These are phyloP conservation scores for Spermophilus dauricus DNA, from an alignment of 2,113 vertebrate species.

Conservation along the genomic window DNA sequence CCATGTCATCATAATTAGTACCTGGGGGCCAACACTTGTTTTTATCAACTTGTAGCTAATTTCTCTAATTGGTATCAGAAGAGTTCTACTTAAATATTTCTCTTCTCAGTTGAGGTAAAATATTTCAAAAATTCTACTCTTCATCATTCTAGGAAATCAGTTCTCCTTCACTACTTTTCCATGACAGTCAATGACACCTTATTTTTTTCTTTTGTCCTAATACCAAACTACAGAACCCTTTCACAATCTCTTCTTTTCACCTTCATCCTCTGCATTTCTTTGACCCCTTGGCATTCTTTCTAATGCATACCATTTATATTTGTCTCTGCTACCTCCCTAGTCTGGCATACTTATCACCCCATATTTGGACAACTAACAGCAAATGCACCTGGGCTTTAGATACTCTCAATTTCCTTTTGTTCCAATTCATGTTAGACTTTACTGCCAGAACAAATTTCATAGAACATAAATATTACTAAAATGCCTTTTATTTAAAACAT, in stretches of 20 bases:
- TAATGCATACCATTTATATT: neutral
- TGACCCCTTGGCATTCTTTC: neutral
- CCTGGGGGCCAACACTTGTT: neutral
- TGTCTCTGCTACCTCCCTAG: neutral
- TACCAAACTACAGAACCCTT: neutral
- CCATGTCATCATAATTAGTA: neutral
- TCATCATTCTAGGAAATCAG: neutral
- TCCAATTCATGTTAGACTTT: constrained; percentile 20
- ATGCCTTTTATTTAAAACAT: neutral
- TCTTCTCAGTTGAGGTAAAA: neutral
- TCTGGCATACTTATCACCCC: neutral
- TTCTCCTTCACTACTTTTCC: neutral
- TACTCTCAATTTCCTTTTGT: constrained; percentile 11
- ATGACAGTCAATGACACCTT: neutral
- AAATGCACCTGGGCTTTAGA: neutral
- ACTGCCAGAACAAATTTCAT: neutral
- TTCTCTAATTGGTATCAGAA: neutral
- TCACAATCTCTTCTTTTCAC: neutral
- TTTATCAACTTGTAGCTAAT: neutral
- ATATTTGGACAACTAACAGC: neutral
- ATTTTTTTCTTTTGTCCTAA: neutral
- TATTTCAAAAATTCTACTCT: neutral
- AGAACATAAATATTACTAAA: constrained; percentile 42
- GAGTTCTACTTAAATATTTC: neutral
- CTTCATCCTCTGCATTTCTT: neutral